phyloP scores from a whole-genome alignment of 2,888 invertebrate genomes.

The Tiliacea citrago region DNA sequence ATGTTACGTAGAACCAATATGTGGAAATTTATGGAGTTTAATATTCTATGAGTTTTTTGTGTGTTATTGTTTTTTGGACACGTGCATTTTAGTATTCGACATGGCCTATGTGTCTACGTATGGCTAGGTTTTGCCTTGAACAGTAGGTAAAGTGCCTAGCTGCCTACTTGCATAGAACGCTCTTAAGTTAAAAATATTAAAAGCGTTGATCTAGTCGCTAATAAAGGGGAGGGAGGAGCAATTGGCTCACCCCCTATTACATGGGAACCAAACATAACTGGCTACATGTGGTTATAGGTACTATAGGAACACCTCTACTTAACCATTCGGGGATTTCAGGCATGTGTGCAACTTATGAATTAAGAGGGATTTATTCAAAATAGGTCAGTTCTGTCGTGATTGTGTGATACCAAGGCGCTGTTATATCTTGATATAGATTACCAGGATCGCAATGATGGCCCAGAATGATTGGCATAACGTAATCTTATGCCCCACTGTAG shows the following conservation, averaged over 20 bases:
- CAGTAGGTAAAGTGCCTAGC: background rate
- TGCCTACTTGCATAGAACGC: conserved; percentile 1
- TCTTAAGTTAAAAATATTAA: too few relatives aligned
- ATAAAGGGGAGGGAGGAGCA: too few relatives aligned
- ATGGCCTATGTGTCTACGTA: background rate
- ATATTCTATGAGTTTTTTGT: conserved; percentile 46
- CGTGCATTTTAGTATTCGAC: conserved; percentile 16
- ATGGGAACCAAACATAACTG: too few relatives aligned
- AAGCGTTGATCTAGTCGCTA: background rate
- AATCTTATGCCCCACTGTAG: background rate
- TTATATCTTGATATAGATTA: conserved; percentile 16
- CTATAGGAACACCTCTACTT: too few relatives aligned
- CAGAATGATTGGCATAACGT: conserved; percentile 8
- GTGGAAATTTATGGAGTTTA: conserved; percentile 32
- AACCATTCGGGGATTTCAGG: too few relatives aligned
- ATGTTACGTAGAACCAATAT: conserved; percentile 40
- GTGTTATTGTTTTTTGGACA: conserved; percentile 19
- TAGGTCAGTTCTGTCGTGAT: background rate
- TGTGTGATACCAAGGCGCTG: background rate
- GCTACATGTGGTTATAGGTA: too few relatives aligned
- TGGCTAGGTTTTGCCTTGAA: conserved; percentile 21
- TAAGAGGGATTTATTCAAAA: too few relatives aligned
- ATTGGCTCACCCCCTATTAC: too few relatives aligned
- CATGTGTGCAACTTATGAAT: too few relatives aligned
- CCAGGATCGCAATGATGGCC: background rate